Evolutionary conservation across 2,113 vertebrate species (phyloP).

Genomic region (Calyptommatus sinebrachiatus): DNA sequence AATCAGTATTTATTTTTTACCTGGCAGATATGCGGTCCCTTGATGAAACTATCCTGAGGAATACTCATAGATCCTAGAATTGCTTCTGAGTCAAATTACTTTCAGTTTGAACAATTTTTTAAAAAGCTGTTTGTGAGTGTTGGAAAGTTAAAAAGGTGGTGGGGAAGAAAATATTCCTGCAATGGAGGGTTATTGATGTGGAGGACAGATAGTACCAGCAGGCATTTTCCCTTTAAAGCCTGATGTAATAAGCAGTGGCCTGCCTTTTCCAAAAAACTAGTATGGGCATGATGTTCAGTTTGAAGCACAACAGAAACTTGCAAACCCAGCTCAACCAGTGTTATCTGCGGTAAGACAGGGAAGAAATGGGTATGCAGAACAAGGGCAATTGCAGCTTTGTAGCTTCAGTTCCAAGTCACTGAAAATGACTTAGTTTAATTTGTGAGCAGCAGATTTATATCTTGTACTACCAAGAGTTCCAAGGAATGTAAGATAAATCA

Average conservation of each 20-base stretch:
- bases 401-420: not conserved
- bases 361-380: not conserved
- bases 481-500: not conserved
- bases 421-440: not conserved
- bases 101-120: not conserved
- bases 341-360: not conserved
- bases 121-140: not conserved
- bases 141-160: not conserved
- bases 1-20: not conserved
- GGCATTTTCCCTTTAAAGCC: not conserved
- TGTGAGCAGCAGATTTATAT: too few species aligned
- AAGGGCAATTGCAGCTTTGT: not conserved
- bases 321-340: conserved; percentile 9
- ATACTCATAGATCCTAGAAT: not conserved
- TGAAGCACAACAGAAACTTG: conserved; percentile 8
- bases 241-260: not conserved
- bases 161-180: not conserved
- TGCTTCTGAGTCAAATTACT: not conserved
- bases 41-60: too few species aligned
- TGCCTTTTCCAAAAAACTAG: not conserved
- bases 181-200: not conserved
- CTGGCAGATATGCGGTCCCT: too few species aligned
- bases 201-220: not conserved
- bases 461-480: not conserved
- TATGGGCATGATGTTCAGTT: not conserved